phyloP scores from a whole-genome alignment of 2,113 vertebrate species.

The Parus major region DNA sequence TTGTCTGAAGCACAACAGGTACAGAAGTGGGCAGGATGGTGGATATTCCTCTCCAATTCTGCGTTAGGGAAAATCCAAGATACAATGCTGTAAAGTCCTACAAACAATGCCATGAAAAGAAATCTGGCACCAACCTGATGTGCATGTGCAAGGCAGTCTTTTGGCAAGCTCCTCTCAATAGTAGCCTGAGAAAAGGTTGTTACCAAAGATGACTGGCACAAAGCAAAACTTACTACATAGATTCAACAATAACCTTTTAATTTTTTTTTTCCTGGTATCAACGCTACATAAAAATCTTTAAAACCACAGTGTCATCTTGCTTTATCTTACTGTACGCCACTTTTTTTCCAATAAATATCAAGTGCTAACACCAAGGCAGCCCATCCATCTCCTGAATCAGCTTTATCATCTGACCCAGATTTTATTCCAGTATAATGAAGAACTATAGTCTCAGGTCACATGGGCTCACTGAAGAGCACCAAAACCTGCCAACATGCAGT shows the following conservation, averaged over 20 bases:
- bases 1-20: neutral
- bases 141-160: neutral
- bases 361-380: neutral
- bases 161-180: neutral
- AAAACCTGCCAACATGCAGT: neutral
- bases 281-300: neutral
- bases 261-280: neutral
- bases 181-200: neutral
- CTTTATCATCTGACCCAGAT: neutral
- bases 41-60: neutral
- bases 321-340: neutral
- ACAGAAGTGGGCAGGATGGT: fast-evolving
- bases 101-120: neutral
- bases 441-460: neutral
- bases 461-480: neutral
- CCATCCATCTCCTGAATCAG: neutral
- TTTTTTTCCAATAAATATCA: neutral
- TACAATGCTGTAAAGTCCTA: neutral
- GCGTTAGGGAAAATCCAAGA: neutral
- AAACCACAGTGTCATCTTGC: neutral
- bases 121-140: neutral
- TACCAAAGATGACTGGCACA: neutral
- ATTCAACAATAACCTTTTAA: neutral
- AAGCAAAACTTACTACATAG: neutral
- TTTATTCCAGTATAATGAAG: neutral